Evolutionary conservation across 2,113 vertebrate genomes (phyloP), one percentile per base, ranked within the genome.

Genomic region (Ranitomeya variabilis): DNA sequence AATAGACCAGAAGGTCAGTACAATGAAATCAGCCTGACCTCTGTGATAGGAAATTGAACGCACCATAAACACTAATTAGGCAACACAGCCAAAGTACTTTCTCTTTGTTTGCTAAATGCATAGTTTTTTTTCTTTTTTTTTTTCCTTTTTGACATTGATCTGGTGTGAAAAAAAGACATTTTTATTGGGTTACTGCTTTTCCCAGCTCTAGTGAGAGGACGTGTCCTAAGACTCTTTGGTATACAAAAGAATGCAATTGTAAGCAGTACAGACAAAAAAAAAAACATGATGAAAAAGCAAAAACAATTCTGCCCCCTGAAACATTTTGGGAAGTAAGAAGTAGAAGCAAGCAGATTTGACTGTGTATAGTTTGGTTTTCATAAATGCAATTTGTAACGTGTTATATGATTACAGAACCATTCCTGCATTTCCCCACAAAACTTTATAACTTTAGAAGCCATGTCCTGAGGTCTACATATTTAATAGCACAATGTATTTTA

Each of bases 51-150:
- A 89, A 84, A 93, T 93, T 94, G 93, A 96, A 96, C 93, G 93
- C 94, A 95, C 93, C 93, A 93, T 90, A 95, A 95, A 95, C 92
- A 62, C 90, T 92, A 90, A 90, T 87, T 92, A 92, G 93, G 92
- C 92, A 91, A 94, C 94, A 95, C 94, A 91, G 94, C 92, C 92
- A 92, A 96, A 96, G 97, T 98, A 97, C 97, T 97, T 99, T 99
- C 97, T 97, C 96, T 97, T 97, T 95, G 96, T 96, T 96, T 96
- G 96, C 96, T 96, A 96, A 96, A 97, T 97, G 96, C 97, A 97
- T 96, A 97, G 96, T 95, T 96, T 95, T 96, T 94, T 86, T 51
- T 67, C 31, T 55, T 4, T 6, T 26, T 60, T 55, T 26, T 66
- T 95, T 84, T 67, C 10, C 66, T 83, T 81, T 23, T 54, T 95